Base-by-base conservation (phyloP, 2,888 invertebrate genomes). In the Drosophila phalerata region DNA sequence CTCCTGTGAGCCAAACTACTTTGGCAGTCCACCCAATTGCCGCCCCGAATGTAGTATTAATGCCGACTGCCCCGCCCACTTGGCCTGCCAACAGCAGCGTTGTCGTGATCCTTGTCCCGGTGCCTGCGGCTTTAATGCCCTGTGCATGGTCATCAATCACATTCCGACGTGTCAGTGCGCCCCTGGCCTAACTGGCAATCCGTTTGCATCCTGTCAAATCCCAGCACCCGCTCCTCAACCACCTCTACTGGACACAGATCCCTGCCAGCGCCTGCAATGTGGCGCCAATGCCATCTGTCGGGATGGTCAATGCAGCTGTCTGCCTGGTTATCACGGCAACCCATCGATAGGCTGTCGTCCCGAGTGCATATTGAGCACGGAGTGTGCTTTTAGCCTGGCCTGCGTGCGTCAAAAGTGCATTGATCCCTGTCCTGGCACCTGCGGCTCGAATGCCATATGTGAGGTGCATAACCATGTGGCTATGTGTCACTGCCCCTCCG, bases 31-130 rank as follows among this genome's bases (percentile, higher is more conserved):
- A 43, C 95, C 96, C 25, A 95, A 95, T 86, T 96, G 96, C 88
- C 93, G 95, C 60, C 95, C 96, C 10, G 95, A 96, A 92, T 96
- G 96, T 91, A 94, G 94, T 1, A 94, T 95, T 32, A 95, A 95
- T 86, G 93, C 95, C 81, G 96, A 96, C 85, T 96, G 96, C 90
- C 93, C 94, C 3, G 94, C 95, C 74, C 94, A 95, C 79, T 93
- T 94, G 85, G 95, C 96, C n/a, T 96, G 96, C 86, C 94, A 96
- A 13, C 94, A 94, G 77, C 94, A 95, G 92, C 95, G 94, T 90
- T 96, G 96, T 85, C 93, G 93, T 32, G 95, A 96, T 91, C 96
- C 96, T 15, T 96, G 96, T 73, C 95, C 95, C 1, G 95, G 95
- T 19, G 95, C 95, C 47, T 96, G 96, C 83, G 96, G 96, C 51